Evolutionary conservation across 2,888 invertebrate species (phyloP).

Genomic region (Crossocerus cetratus): DNA sequence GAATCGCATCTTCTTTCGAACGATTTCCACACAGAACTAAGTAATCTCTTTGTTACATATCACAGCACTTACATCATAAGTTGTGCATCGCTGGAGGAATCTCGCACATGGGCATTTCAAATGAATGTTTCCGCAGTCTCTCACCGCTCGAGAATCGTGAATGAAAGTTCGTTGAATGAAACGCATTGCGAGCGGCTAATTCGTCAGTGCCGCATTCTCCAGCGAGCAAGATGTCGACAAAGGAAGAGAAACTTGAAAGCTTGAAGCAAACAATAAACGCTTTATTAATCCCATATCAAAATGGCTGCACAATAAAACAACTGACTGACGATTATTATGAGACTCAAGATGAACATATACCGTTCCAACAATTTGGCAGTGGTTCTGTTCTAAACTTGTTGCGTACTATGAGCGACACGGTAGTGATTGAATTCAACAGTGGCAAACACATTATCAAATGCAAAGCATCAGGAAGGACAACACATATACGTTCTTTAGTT

Average conservation of each 20-base stretch:
- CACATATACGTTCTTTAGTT: constrained; percentile 64
- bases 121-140: no score
- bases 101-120: no score
- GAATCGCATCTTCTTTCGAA: no score
- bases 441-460: constrained; percentile 38
- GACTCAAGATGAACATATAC: constrained; percentile 55
- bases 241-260: constrained; percentile 33
- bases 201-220: no score
- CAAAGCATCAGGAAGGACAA: constrained; percentile 53
- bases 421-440: constrained; percentile 22
- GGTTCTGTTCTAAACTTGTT: constrained; percentile 52
- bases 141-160: no score
- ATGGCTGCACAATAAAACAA: neutral
- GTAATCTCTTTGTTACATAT: no score
- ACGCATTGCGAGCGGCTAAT: no score
- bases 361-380: constrained; percentile 56
- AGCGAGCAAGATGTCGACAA: constrained; percentile 15
- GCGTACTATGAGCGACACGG: constrained; percentile 41
- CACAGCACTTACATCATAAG: no score
- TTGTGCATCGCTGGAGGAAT: no score
- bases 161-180: no score
- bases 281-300: constrained; percentile 50
- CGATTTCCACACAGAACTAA: no score
- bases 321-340: constrained; percentile 50
- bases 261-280: constrained; percentile 50